Evolutionary conservation across 2,888 invertebrate genomes (phyloP), one percentile per base, ranked within the genome.

Genomic region (Cephus pulcher): DNA sequence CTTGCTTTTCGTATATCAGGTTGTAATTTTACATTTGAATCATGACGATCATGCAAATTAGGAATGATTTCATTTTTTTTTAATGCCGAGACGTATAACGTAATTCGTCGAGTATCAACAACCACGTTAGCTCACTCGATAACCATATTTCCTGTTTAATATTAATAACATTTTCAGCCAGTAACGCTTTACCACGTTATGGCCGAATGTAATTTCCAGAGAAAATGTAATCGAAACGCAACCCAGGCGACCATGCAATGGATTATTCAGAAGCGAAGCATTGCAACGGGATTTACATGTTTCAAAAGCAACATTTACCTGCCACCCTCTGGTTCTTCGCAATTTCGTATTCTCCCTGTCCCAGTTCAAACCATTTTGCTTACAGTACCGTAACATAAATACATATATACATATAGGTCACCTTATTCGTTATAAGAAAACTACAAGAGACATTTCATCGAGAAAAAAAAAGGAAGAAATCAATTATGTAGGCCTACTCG

Each of bases 201-300:
- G 80, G 76, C 78, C 77, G 78, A 80, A 80, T 77, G 79, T 82
- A 81, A 85, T 84, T 85, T 82, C 76, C 81, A 75, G 79, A 81
- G 82, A 83, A 83, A 83, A 84, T 82, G 83, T 80, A 81, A 83
- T 81, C 81, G 81, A 81, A 81, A 80, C 81, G 78, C 76, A 76
- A 79, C 76, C 74, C 56, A 79, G 56, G 75, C 73, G 77, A 77
- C 75, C 74, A 15, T 56, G 23, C 56, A 56, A 56, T 56, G 56
- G 56, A 56, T 56, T 56, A 56, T 56, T 56, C 56, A 56, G 6
- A 56, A 23, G 56, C 68, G 6, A 56, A 69, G 3, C 73, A 30
- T n/a, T 40, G 74, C 37, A 32, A 40, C n/a, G 33, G 34, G 37
- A 68, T 78, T 75, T 69, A 9, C 30, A 23, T 74, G 74, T 77